Conservation (phyloP, 53 echinoderm and acorn worm species). For the Henricia sp. region DNA sequence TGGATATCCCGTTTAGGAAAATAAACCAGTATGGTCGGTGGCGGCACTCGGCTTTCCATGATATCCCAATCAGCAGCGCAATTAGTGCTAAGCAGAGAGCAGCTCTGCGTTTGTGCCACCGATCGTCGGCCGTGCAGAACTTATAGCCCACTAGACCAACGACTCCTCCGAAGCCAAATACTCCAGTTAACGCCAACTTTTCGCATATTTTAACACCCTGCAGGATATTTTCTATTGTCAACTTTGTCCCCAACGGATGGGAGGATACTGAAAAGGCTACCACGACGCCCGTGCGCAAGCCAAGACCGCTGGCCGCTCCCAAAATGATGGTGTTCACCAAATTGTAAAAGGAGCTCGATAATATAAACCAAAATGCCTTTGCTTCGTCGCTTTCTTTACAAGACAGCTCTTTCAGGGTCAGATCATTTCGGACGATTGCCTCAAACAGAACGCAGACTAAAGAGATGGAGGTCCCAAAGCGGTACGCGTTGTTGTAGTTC, state of each 20-base stretch:
- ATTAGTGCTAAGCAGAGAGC: neutral
- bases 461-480: neutral
- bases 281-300: conserved; percentile 46
- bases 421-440: neutral
- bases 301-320: conserved; percentile 19
- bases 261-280: conserved; percentile 23
- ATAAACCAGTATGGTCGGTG: conserved; percentile 5
- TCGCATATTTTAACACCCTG: neutral
- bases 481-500: conserved; percentile 41
- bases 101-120: neutral
- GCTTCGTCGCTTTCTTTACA: neutral
- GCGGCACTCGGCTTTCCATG: neutral
- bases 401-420: neutral
- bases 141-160: neutral
- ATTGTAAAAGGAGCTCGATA: neutral
- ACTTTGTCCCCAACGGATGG: neutral
- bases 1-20: conserved; percentile 6
- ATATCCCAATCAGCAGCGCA: neutral
- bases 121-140: neutral
- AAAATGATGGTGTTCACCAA: neutral
- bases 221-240: neutral
- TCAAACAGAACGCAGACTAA: conserved; percentile 3
- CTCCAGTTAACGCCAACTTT: neutral
- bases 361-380: neutral
- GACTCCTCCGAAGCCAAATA: neutral